A percentile compares a stretch with the other conserved stretches of the same genome.
Conservation (phyloP, 2,888 invertebrate genomes). For the Pammene fasciana region DNA sequence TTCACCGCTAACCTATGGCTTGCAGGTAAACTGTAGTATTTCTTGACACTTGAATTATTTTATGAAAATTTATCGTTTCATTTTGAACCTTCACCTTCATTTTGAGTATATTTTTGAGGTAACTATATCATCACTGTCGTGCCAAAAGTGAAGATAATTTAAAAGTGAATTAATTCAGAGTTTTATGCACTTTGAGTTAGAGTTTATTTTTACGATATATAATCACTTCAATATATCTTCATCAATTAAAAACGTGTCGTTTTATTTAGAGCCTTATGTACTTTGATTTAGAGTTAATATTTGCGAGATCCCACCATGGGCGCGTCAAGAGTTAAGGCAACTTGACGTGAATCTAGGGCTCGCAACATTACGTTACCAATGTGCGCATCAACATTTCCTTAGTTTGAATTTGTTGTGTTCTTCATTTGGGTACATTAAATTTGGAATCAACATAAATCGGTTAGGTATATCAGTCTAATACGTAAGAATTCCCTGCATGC, state of each 20-base stretch:
- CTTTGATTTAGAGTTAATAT: conserved; percentile 17
- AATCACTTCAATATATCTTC: no score
- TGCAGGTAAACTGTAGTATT: conserved; percentile 46
- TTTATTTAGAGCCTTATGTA: conserved; percentile 13
- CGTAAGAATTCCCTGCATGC: no score
- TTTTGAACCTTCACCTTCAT: conserved; percentile 7
- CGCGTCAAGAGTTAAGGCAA: conserved; percentile 47
- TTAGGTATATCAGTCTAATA: no score
- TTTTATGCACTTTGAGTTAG: conserved; percentile 18
- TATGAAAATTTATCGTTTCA: conserved; percentile 45
- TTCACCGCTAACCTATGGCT: conserved; percentile 46
- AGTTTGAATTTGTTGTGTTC: conserved; percentile 61
- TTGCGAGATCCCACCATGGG: conserved; percentile 56
- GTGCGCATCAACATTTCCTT: conserved; percentile 60
- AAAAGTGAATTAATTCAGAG: background rate
- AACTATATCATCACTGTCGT: conserved; percentile 47
- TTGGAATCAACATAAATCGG: background rate
- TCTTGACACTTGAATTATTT: conserved; percentile 53
- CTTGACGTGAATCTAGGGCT: conserved; percentile 59
- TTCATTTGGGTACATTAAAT: conserved; percentile 56
- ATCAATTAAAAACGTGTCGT: no score
- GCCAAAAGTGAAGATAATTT: no score
- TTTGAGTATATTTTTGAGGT: conserved; percentile 50
- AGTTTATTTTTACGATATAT: conserved; percentile 51
- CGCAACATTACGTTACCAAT: conserved; percentile 62